Conservation (phyloP, 1,140 invertebrate species). For the Cherax destructor region DNA sequence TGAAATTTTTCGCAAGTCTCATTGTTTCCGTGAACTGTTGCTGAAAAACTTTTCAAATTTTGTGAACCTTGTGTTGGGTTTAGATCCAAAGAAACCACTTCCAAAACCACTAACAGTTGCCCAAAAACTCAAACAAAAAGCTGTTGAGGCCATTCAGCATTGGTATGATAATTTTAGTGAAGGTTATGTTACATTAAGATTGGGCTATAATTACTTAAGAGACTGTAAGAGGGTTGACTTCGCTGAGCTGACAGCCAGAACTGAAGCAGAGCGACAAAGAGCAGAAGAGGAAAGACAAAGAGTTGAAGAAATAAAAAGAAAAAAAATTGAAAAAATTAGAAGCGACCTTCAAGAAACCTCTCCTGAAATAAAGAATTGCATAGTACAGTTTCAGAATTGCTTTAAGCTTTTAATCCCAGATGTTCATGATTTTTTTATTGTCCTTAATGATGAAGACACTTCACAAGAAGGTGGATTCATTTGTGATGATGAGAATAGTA, state of each 20-base stretch:
- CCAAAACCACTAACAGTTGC: constrained; percentile 60
- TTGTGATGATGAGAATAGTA: background rate
- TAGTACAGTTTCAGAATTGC: constrained; percentile 63
- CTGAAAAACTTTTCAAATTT: constrained; percentile 59
- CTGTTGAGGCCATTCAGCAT: constrained; percentile 58
- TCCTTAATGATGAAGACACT: constrained; percentile 43
- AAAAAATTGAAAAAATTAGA: constrained; percentile 54
- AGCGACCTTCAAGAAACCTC: constrained; percentile 46
- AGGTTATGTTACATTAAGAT: constrained; percentile 50
- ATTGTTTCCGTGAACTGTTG: constrained; percentile 63
- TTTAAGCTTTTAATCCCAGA: constrained; percentile 70
- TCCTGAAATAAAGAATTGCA: constrained; percentile 46
- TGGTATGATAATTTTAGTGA: constrained; percentile 66
- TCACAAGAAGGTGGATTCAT: constrained; percentile 28
- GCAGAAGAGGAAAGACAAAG: constrained; percentile 53
- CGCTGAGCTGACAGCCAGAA: constrained; percentile 53
- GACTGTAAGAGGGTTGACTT: constrained; percentile 69
- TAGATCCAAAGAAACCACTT: constrained; percentile 45
- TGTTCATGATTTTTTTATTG: constrained; percentile 70
- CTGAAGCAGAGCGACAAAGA: constrained; percentile 61
- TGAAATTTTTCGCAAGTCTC: constrained; percentile 69
- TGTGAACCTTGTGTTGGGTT: constrained; percentile 43
- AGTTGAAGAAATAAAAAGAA: constrained; percentile 62
- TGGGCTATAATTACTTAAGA: constrained; percentile 62
- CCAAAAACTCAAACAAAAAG: constrained; percentile 58